These are phyloP conservation scores for Saxidomus purpurata DNA, from an alignment of 1,140 invertebrate species.

Conservation along the genomic window DNA sequence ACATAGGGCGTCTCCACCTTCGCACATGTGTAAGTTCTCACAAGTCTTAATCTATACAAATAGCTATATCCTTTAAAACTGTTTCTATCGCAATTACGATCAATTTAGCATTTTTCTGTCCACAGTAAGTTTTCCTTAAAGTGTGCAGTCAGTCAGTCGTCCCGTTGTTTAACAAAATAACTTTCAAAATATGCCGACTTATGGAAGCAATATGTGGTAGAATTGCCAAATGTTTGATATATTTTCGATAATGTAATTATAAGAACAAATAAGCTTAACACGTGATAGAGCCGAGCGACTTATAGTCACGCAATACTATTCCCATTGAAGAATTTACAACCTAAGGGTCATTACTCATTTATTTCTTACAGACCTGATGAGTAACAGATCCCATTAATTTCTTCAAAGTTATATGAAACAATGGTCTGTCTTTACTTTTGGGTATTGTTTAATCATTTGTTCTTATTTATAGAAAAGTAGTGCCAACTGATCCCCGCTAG, in stretches of 20 bases:
- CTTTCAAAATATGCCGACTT: background rate
- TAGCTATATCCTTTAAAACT: no score
- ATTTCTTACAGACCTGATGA: background rate
- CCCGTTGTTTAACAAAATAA: background rate
- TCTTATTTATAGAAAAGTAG: no score
- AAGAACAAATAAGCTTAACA: slow-evolving; percentile 31
- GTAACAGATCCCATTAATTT: background rate
- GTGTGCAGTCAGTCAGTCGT: background rate
- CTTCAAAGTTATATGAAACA: background rate
- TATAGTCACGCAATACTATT: slow-evolving; percentile 11
- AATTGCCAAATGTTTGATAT: slow-evolving; percentile 14
- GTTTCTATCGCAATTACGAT: no score
- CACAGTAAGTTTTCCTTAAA: background rate
- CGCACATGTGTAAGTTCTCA: no score
- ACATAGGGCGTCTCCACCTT: no score
- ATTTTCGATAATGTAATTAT: slow-evolving; percentile 46
- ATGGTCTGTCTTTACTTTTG: no score
- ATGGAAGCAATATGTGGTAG: background rate
- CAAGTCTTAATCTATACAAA: no score
- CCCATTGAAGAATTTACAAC: background rate
- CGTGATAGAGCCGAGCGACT: background rate
- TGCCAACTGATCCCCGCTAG: no score
- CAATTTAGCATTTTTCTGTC: background rate
- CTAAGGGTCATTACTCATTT: slow-evolving; percentile 32
- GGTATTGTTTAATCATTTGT: no score